phyloP scores from a whole-genome alignment of 2,113 vertebrate genomes.

The Pollachius pollachius region DNA sequence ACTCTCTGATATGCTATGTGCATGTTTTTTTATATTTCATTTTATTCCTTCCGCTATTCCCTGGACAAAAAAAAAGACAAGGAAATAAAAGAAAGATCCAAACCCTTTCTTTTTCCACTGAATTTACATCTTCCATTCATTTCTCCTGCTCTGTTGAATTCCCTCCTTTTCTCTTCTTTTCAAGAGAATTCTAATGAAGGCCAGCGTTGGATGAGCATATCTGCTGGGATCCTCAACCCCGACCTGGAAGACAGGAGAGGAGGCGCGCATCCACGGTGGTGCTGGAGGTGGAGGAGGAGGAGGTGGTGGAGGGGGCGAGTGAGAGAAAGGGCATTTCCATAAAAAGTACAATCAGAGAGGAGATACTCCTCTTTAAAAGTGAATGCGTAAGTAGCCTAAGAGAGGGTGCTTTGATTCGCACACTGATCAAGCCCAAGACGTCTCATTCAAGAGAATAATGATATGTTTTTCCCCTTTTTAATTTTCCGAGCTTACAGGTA shows the following conservation, averaged over 20 bases:
- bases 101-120: constrained; percentile 85
- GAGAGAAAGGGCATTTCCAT: constrained; percentile 88
- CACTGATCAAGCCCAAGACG: constrained; percentile 96
- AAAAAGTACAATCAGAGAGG: constrained; percentile 98
- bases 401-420: constrained; percentile 97
- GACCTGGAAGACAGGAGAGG: constrained; percentile 94
- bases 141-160: constrained; percentile 49
- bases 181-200: constrained; percentile 99
- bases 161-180: constrained; percentile 82
- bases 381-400: constrained; percentile 99
- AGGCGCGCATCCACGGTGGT: constrained; percentile 90
- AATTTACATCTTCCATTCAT: constrained; percentile 98
- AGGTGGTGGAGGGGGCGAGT: too few species aligned
- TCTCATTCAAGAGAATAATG: constrained; percentile 98
- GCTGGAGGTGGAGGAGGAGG: too few species aligned
- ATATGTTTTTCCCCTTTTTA: constrained; percentile 68
- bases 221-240: constrained; percentile 83
- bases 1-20: constrained; percentile 52
- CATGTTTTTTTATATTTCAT: constrained; percentile 22
- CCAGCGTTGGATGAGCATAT: constrained; percentile 86
- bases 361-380: constrained; percentile 88
- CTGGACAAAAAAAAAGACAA: constrained; percentile 54
- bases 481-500: constrained; percentile 78
- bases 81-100: constrained; percentile 78
- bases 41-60: constrained; percentile 55